Conservation (phyloP, 1,140 invertebrate species). For the Charaxes varanes region DNA sequence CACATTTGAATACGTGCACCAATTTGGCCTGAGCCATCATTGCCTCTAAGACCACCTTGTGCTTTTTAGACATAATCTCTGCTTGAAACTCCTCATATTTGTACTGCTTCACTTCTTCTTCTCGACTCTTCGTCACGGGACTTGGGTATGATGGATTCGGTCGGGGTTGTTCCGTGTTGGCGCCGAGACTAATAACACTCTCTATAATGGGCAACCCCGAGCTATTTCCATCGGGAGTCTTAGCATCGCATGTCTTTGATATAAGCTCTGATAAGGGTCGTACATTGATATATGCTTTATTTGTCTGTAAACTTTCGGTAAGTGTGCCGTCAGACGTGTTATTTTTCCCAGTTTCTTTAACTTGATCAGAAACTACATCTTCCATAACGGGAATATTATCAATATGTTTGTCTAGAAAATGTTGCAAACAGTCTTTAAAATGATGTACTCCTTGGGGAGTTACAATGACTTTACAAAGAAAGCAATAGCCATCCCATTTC, state of each 20-base stretch:
- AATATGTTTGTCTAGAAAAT: conserved; percentile 54
- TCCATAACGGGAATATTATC: conserved; percentile 50
- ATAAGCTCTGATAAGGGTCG: conserved; percentile 48
- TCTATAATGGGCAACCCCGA: conserved; percentile 42
- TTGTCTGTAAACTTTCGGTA: not conserved
- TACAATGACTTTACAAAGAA: conserved; percentile 60
- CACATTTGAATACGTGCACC: conserved; percentile 54
- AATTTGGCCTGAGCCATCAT: conserved; percentile 51
- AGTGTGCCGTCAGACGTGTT: not conserved
- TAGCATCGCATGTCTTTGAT: conserved; percentile 14
- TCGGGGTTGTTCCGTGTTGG: conserved; percentile 11
- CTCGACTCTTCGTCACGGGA: conserved; percentile 3
- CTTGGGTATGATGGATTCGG: conserved; percentile 16
- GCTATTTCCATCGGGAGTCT: conserved; percentile 7
- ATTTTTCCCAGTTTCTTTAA: not conserved
- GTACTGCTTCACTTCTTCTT: conserved; percentile 20
- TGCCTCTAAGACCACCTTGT: conserved; percentile 42
- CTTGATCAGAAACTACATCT: conserved; percentile 11
- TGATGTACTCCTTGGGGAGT: conserved; percentile 43
- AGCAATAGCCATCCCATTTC: conserved; percentile 64
- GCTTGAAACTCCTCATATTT: conserved; percentile 52
- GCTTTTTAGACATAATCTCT: conserved; percentile 43
- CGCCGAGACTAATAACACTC: conserved; percentile 46
- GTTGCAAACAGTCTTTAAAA: conserved; percentile 56
- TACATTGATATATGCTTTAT: conserved; percentile 40